These are phyloP conservation scores for Yoshiicerus persimilis DNA, from an alignment of 1,140 invertebrate species.

Conservation along the genomic window DNA sequence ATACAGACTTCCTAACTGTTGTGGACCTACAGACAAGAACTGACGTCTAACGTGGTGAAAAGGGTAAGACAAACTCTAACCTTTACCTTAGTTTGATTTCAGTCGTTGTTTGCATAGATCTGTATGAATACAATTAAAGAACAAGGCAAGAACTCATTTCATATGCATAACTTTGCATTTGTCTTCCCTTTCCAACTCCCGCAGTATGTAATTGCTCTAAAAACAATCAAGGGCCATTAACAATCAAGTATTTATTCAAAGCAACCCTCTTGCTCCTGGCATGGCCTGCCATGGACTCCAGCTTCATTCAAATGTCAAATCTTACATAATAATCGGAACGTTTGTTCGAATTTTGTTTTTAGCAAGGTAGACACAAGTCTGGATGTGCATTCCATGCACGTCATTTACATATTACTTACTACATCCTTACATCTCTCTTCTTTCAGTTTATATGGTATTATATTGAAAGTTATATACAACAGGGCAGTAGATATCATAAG, in stretches of 20 bases:
- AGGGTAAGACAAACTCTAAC: not conserved
- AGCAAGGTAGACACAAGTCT: not conserved
- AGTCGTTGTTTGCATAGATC: not conserved
- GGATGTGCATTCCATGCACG: not conserved
- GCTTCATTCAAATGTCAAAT: not conserved
- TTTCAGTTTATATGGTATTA: no score
- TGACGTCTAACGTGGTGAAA: not conserved
- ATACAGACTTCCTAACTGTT: not conserved
- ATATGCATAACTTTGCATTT: slow-evolving; percentile 1
- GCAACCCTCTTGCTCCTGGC: not conserved
- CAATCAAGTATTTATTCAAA: slow-evolving; percentile 21
- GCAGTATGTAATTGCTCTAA: slow-evolving; percentile 2
- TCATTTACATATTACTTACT: not conserved
- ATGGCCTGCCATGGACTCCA: not conserved
- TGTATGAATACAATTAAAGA: not conserved
- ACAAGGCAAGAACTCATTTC: not conserved
- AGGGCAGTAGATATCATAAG: not conserved
- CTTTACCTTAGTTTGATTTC: not conserved
- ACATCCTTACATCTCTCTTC: no score
- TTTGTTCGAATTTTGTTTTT: not conserved
- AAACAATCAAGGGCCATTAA: slow-evolving; percentile 22
- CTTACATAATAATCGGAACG: not conserved
- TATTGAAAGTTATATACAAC: no score
- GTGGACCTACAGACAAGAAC: not conserved
- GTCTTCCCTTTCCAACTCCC: not conserved